Evolutionary conservation across 1,140 invertebrate genomes (phyloP), one percentile per base, ranked within the genome.

Genomic region (Musca domestica): DNA sequence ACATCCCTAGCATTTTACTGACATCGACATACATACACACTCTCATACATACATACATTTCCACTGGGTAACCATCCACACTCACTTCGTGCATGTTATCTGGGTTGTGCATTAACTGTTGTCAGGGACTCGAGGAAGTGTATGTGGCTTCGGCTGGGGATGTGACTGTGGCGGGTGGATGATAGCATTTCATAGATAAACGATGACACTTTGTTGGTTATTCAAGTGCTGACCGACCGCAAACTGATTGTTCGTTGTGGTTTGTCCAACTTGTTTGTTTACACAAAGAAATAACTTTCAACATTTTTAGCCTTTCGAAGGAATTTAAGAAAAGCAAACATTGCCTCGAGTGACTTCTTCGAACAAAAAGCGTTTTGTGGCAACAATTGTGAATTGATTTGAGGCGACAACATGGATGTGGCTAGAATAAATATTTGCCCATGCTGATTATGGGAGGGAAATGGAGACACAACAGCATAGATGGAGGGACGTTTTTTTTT

Each of bases 211-310:
- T 41, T 61, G 56, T 61, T 61, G 30, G 56, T 61, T 19, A 34
- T 61, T 61, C 56, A 61, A 61, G 56, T 61, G 19, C 27, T 61
- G 56, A 61, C 56, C 56, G 56, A 61, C 56, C 56, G 41, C 56
- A 61, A n/a, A 61, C 30, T 41, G 56, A 61, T 61, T 61, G 56
- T 61, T 17, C 34, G n/a, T 41, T 61, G 56, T 61, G 56, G 56
- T 61, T 34, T 17, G 6, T 34, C 34, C 27, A 34, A 51, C 17
- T 51, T 51, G 48, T 51, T 51, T 51, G 9, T 51, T 51, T 51
- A 51, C 48, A 19, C 48, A 19, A 51, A 51, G 17, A 51, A 51
- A 17, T 51, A 51, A 41, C 34, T 41, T 41, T 41, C 10, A 41
- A 41, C 34, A 41, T 41, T 41, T 41, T 41, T 41, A 41, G 34